phyloP scores from a whole-genome alignment of 1,140 invertebrate species.

The Eriocheir sinensis region DNA sequence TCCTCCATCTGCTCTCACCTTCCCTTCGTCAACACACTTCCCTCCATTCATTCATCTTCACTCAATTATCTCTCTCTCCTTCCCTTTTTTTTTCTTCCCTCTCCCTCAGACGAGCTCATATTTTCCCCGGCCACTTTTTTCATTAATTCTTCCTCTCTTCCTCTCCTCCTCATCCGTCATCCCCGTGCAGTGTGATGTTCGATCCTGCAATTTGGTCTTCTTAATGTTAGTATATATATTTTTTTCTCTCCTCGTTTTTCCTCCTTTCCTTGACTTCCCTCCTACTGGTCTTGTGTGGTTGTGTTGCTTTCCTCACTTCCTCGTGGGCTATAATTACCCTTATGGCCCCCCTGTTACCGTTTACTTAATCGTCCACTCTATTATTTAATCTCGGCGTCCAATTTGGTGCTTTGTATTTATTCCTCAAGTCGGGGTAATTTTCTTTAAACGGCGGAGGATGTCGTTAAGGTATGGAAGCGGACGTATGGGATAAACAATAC shows the following conservation, averaged over 20 bases:
- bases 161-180: not conserved
- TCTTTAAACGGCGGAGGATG: too few species aligned
- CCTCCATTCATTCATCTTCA: not conserved
- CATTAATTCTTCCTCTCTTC: not conserved
- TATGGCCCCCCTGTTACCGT: not conserved
- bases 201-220: not conserved
- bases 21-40: not conserved
- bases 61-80: slow-evolving; percentile 36
- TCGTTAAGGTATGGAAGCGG: too few species aligned
- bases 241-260: not conserved
- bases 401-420: too few species aligned
- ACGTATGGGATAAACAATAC: too few species aligned
- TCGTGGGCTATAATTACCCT: not conserved
- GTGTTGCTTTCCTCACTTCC: not conserved
- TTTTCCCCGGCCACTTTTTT: not conserved
- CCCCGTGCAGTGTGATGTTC: not conserved
- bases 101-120: not conserved
- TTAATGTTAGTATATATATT: not conserved
- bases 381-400: too few species aligned
- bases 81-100: not conserved
- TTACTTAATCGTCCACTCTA: not conserved
- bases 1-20: not conserved
- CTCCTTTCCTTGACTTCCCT: not conserved
- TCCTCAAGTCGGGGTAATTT: too few species aligned
- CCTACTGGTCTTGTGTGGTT: not conserved